phyloP scores from a whole-genome alignment of 1,140 invertebrate genomes.

The Scaptomyza hsui region DNA sequence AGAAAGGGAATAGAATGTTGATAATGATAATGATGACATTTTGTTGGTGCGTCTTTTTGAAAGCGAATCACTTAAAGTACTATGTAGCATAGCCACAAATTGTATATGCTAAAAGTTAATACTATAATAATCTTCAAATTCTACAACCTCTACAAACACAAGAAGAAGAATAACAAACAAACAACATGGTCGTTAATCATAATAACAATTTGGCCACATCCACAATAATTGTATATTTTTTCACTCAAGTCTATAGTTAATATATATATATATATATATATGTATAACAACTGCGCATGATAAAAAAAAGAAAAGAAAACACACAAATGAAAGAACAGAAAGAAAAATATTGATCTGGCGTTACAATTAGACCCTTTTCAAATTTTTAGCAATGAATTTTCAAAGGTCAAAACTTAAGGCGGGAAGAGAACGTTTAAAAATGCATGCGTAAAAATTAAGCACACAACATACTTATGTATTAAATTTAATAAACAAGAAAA shows the following conservation, averaged over 20 bases:
- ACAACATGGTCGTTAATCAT: constrained; percentile 13
- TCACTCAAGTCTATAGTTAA: constrained; percentile 78
- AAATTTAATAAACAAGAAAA: constrained; percentile 50
- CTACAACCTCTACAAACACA: constrained; percentile 29
- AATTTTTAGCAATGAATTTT: constrained; percentile 53
- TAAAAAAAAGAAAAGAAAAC: constrained; percentile 6
- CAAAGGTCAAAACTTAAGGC: constrained; percentile 39
- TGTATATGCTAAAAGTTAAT: constrained; percentile 29
- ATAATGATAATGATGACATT: constrained; percentile 11
- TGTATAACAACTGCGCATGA: constrained; percentile 16
- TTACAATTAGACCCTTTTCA: constrained; percentile 35
- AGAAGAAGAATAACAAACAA: constrained; percentile 21
- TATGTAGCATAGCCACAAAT: constrained; percentile 16
- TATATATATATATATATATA: constrained; percentile 44
- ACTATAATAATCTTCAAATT: constrained; percentile 14
- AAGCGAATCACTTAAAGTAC: constrained; percentile 18
- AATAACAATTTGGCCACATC: constrained; percentile 5
- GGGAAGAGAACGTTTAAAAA: constrained; percentile 18
- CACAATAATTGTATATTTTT: constrained; percentile 79
- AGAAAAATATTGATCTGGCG: constrained; percentile 15
- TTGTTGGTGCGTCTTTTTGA: constrained; percentile 11
- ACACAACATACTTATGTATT: constrained; percentile 79
- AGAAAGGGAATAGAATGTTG: too few species aligned
- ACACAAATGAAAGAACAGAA: neutral
- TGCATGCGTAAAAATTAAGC: constrained; percentile 53